Evolutionary conservation across 2,797 vertebrate genomes (phyloP), one percentile per base, ranked within the genome.

Genomic region (Sebastiscus tertius): DNA sequence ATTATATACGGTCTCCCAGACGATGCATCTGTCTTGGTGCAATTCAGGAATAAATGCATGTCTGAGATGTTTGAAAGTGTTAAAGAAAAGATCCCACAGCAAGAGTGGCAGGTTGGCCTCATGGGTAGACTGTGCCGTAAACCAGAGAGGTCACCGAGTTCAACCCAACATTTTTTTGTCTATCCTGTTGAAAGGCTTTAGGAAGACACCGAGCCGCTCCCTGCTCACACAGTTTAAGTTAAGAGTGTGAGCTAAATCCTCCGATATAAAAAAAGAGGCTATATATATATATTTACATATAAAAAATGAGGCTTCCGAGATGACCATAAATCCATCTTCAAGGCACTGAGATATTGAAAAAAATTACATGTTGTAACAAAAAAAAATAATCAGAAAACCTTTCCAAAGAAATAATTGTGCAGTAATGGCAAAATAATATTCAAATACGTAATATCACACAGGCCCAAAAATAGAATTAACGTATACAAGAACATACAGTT

Each of bases 231-330:
- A 39, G 13, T 58, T 27, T 11, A 73, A 56, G 36, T 49, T 34
- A 34, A 72, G 34, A 29, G 6, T 18, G 34, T 52, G 52, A 31
- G 49, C 52, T 34, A 72, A 77, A 71, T 69, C 46, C 31, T 60
- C 18, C 33, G 52, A 84, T 77, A 59, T 75, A 80, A 80, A 80
- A 74, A 84, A 69, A 24, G 79, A 18, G 33, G 39, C 52, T 54
- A 54, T 22, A 27, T 6, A 31, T 8, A 26, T 33, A 55, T 5
- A 67, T 59, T 24, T 81, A 60, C 1, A 39, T 13, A 46, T 26
- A 46, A 24, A 42, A 54, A 64, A 71, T 54, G 6, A 72, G 18
- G 33, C 27, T 10, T 68, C 6, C 3, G 22, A 20, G 7, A 62
- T 27, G 36, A 76, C 4, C 63, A 0, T 0, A 61, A 69, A 83